Conservation (phyloP, 2,113 vertebrate species). For the Hiodon tergisus region DNA sequence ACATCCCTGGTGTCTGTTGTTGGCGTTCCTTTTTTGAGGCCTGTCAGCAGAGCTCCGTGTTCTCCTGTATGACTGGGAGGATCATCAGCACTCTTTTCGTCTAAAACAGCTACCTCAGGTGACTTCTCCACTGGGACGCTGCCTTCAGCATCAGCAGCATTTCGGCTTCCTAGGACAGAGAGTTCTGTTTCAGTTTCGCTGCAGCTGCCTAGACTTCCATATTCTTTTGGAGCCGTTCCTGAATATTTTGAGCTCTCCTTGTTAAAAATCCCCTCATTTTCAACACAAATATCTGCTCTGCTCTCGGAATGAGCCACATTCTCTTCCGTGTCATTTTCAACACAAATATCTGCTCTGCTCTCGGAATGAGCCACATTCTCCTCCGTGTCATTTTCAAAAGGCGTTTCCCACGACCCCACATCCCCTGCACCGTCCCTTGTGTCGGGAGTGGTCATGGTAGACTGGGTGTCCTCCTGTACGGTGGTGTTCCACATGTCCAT, state of each 20-base stretch:
- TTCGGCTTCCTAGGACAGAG: neutral
- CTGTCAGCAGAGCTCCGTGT: too few relatives aligned
- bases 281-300: neutral
- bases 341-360: neutral
- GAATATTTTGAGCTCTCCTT: neutral
- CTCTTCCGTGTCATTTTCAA: conserved; percentile 21
- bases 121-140: neutral
- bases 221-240: neutral
- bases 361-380: conserved; percentile 19
- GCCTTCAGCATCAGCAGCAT: neutral
- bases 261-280: conserved; percentile 13
- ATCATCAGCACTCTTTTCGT: neutral
- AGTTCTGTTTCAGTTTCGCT: neutral
- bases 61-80: too few relatives aligned
- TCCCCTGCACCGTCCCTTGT: conserved; percentile 49
- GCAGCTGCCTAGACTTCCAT: neutral
- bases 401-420: conserved; percentile 45
- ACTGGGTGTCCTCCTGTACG: conserved; percentile 65
- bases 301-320: conserved; percentile 15
- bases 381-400: conserved; percentile 12
- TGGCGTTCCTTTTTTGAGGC: neutral
- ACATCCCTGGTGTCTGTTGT: neutral
- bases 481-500: conserved; percentile 70
- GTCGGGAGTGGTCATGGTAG: conserved; percentile 70
- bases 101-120: neutral